Conservation (phyloP, 2,888 invertebrate species). For the Drosophila histrio region DNA sequence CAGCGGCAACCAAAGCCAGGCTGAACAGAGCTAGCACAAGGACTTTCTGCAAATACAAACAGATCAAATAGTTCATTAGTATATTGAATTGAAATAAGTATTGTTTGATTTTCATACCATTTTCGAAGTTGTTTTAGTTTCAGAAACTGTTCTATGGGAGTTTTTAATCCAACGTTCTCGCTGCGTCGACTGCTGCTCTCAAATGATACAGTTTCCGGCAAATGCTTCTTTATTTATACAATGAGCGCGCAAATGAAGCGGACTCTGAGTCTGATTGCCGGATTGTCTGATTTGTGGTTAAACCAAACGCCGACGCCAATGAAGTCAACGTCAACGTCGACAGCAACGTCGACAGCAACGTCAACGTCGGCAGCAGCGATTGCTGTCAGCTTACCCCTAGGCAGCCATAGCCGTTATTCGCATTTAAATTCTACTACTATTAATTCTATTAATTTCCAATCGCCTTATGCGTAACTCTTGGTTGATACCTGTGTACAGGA, state of each 20-base stretch:
- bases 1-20: conserved; percentile 69
- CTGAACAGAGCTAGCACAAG: conserved; percentile 60
- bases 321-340: conserved; percentile 4
- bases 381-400: conserved; percentile 45
- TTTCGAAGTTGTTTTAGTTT: conserved; percentile 6
- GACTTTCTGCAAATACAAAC: conserved; percentile 59
- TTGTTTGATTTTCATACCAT: conserved; percentile 53
- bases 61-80: background rate
- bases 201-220: conserved; percentile 71
- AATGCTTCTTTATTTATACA: conserved; percentile 76
- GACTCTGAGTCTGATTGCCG: conserved; percentile 21
- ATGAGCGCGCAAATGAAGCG: conserved; percentile 24
- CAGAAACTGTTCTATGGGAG: conserved; percentile 4
- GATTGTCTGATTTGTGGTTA: conserved; percentile 30
- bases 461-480: conserved; percentile 59
- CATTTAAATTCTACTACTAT: conserved; percentile 64
- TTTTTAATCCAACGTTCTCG: conserved; percentile 55
- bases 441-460: conserved; percentile 68
- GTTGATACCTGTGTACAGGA: conserved; percentile 10
- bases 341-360: conserved; percentile 7
- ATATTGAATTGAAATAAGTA: background rate
- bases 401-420: conserved; percentile 61
- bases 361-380: conserved; percentile 17
- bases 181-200: conserved; percentile 42
- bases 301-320: conserved; percentile 16